Percentiles rank a stretch among this genome's conserved stretches.
phyloP scores from a whole-genome alignment of 2,113 vertebrate genomes.

The Lepisosteus oculatus region DNA sequence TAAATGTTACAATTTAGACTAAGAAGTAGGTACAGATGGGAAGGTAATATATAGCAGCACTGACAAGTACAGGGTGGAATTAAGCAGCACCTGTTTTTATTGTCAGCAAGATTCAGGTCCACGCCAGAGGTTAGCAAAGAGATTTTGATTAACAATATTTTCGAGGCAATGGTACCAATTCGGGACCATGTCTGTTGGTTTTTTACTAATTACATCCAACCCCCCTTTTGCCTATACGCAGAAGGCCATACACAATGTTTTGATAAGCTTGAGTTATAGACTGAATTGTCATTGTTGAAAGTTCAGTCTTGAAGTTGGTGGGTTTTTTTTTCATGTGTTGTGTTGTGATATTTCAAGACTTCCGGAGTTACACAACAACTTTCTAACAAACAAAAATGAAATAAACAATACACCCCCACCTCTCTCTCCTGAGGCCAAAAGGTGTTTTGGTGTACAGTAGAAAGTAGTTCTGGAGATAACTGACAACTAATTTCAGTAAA shows the following conservation, averaged over 20 bases:
- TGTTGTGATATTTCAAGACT: not conserved
- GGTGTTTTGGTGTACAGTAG: no score
- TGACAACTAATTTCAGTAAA: not conserved
- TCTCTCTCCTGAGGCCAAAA: no score
- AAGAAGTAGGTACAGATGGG: conserved; percentile 1
- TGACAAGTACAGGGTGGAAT: no score
- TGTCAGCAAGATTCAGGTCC: no score
- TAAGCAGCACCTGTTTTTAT: no score
- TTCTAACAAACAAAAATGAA: not conserved
- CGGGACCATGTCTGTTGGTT: conserved; percentile 31
- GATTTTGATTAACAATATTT: no score
- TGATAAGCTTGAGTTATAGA: no score
- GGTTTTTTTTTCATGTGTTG: not conserved
- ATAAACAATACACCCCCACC: no score
- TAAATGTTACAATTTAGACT: conserved; percentile 30
- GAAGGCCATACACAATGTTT: conserved; percentile 25
- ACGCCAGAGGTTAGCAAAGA: no score
- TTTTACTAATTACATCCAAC: conserved; percentile 53
- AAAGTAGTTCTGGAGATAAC: not conserved
- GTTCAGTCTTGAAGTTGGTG: no score
- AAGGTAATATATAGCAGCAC: not conserved
- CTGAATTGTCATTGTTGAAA: no score
- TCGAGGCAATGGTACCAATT: conserved; percentile 31
- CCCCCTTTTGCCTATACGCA: conserved; percentile 47
- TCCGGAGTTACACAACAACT: not conserved